phyloP scores from a whole-genome alignment of 2,797 vertebrate species.

The Lepus townsendii region DNA sequence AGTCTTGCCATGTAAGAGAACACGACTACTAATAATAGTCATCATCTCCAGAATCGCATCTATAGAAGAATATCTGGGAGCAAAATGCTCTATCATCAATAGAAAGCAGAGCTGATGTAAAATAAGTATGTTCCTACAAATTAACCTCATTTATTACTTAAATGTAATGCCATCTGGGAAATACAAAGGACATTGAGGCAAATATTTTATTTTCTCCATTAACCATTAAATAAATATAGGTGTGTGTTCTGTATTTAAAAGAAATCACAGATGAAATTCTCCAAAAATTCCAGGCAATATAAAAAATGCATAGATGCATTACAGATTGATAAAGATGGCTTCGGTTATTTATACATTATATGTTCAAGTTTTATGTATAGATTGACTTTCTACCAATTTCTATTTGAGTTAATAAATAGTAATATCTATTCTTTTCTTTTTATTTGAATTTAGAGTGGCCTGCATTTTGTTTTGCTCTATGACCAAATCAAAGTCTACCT shows the following conservation, averaged over 20 bases:
- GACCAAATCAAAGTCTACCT: not conserved
- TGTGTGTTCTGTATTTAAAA: not conserved
- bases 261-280: not conserved
- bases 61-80: not conserved
- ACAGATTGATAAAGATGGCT: conserved; percentile 7
- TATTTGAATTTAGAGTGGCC: not conserved
- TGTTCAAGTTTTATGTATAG: not conserved
- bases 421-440: not conserved
- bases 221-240: not conserved
- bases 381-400: conserved; percentile 15
- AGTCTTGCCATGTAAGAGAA: not conserved
- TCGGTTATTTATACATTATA: not conserved
- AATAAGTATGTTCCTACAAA: not conserved
- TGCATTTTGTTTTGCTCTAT: conserved; percentile 7
- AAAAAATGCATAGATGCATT: not conserved
- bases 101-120: not conserved
- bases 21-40: not conserved
- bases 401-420: not conserved
- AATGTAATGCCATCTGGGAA: not conserved
- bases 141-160: not conserved
- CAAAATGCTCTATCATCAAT: not conserved
- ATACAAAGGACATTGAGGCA: not conserved
- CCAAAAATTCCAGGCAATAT: not conserved
- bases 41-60: not conserved
- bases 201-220: not conserved